Evolutionary conservation across 2,113 vertebrate genomes (phyloP).

Genomic region (Chionis minor): DNA sequence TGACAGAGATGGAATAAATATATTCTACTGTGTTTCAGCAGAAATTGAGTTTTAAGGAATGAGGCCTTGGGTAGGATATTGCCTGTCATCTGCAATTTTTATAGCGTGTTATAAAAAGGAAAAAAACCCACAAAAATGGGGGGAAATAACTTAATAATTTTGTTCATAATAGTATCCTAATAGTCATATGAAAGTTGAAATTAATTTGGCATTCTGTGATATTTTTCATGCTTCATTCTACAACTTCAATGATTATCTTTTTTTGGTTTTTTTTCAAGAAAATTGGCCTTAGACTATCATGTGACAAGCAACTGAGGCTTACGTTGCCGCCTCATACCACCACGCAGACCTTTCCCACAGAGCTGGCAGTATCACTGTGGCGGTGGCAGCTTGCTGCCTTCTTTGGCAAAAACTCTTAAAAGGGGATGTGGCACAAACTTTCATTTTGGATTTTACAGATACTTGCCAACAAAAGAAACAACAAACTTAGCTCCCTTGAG

Average conservation of each 20-base stretch:
- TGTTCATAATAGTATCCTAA: neutral
- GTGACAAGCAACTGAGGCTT: neutral
- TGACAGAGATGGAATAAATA: neutral
- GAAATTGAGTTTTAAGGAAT: neutral
- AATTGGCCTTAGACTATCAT: too few species aligned
- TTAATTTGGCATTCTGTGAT: neutral
- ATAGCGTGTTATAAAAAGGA: neutral
- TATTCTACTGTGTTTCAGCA: neutral
- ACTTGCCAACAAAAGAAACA: neutral
- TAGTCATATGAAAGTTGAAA: neutral
- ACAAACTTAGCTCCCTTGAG: neutral
- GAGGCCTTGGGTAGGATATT: neutral
- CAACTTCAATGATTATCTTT: neutral
- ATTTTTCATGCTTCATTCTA: neutral
- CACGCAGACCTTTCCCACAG: too few species aligned
- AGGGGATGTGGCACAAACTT: neutral
- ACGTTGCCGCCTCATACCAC: neutral
- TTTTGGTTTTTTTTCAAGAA: neutral
- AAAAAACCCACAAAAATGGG: neutral
- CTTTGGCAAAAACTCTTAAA: neutral
- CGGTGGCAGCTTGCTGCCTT: neutral
- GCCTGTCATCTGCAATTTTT: neutral
- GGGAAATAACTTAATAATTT: neutral
- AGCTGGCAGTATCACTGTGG: neutral
- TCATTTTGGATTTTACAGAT: neutral